Percentiles rank a stretch among this genome's conserved stretches.
These are phyloP conservation scores for Morus bassanus DNA, from an alignment of 2,797 vertebrate genomes.

Conservation along the genomic window DNA sequence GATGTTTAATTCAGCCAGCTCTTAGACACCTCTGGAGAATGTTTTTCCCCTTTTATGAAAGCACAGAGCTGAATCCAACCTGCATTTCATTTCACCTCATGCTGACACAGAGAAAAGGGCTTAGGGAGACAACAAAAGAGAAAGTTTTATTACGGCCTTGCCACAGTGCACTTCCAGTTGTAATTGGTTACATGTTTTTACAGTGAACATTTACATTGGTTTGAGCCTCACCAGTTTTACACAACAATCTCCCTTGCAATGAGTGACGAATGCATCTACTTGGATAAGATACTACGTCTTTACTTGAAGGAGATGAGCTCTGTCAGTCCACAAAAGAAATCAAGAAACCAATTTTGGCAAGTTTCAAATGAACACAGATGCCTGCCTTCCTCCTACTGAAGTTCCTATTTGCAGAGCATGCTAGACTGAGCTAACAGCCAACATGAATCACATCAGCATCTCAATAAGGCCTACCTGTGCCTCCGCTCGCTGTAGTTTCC, in stretches of 20 bases:
- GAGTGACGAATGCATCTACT: not conserved
- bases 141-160: not conserved
- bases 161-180: not conserved
- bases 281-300: not conserved
- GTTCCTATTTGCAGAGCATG: not conserved
- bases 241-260: not conserved
- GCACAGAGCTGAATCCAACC: not conserved
- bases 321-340: not conserved
- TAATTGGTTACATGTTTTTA: not conserved
- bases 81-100: not conserved
- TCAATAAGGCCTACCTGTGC: conserved; percentile 82
- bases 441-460: not conserved
- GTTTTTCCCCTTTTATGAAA: not conserved
- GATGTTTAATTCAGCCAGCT: not conserved
- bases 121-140: not conserved
- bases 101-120: not conserved
- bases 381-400: not conserved
- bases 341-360: not conserved
- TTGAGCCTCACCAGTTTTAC: not conserved
- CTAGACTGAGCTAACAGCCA: not conserved
- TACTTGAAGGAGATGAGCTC: not conserved
- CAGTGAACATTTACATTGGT: not conserved
- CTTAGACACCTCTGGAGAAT: not conserved
- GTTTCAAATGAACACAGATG: not conserved
- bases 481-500: conserved; percentile 91